These are phyloP conservation scores for Sylvietta virens DNA, from an alignment of 2,113 vertebrate genomes.

Conservation along the genomic window DNA sequence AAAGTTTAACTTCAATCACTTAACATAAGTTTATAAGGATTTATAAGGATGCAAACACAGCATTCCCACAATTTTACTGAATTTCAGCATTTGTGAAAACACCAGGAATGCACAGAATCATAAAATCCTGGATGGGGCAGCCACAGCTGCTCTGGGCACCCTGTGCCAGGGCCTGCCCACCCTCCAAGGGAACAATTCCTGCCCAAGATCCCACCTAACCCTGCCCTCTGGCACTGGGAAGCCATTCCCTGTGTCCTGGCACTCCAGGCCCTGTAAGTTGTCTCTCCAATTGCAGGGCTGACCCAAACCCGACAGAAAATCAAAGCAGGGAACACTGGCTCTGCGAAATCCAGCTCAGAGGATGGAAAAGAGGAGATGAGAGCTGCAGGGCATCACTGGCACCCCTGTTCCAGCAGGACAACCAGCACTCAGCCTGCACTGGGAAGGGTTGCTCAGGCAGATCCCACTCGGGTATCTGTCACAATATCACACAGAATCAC, in stretches of 20 bases:
- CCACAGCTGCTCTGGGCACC: background rate
- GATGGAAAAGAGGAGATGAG: background rate
- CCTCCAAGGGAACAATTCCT: background rate
- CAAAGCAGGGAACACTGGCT: background rate
- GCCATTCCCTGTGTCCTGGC: background rate
- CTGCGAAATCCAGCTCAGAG: rapidly evolving
- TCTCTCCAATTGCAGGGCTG: background rate
- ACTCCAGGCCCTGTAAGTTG: background rate
- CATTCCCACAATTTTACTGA: too few species aligned
- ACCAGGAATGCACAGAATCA: background rate
- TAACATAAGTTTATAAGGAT: background rate
- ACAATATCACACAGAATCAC: too few species aligned
- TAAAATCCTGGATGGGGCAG: background rate
- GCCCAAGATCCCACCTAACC: rapidly evolving
- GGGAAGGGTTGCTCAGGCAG: background rate
- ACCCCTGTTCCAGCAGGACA: background rate
- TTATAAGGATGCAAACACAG: background rate
- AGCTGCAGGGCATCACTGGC: background rate
- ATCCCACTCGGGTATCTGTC: too few species aligned
- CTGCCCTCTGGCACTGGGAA: background rate
- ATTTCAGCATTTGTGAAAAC: background rate
- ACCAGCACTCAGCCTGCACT: background rate
- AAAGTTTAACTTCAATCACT: background rate
- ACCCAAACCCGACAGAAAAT: background rate
- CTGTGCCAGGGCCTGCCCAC: background rate